Percentiles rank a stretch among this genome's conserved stretches.
Conservation (phyloP, 2,113 vertebrate species). For the Lepidothrix coronata region DNA sequence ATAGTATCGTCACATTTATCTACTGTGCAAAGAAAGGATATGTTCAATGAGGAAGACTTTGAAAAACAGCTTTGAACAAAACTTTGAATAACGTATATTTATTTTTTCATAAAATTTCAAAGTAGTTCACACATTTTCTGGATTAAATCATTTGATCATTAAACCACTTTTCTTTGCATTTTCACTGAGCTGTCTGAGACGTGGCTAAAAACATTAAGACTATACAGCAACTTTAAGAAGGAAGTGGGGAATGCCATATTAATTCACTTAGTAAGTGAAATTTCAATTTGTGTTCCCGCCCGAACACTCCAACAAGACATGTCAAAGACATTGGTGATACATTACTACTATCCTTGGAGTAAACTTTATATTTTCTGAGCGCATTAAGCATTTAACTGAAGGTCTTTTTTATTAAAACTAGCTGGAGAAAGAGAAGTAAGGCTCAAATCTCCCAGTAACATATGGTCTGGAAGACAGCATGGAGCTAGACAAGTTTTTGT, state of each 20-base stretch:
- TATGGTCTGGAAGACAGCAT: neutral
- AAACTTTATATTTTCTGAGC: neutral
- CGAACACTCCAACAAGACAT: neutral
- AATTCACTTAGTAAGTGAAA: neutral
- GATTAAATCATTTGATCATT: neutral
- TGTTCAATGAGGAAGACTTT: neutral
- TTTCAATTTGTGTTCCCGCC: neutral
- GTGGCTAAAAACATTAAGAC: neutral
- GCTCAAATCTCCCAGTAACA: neutral
- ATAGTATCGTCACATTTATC: neutral
- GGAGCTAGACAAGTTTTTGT: neutral
- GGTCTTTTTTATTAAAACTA: neutral
- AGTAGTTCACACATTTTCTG: neutral
- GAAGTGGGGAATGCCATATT: fast-evolving
- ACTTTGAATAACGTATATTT: neutral
- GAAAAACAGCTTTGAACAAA: neutral
- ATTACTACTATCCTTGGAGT: neutral
- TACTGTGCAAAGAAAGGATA: neutral
- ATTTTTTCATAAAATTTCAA: neutral
- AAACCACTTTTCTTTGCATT: neutral
- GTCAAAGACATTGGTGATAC: neutral
- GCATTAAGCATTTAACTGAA: neutral
- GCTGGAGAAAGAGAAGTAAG: neutral
- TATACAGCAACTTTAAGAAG: neutral
- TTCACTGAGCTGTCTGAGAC: neutral